These are phyloP conservation scores for Lottia scabra DNA, from an alignment of 2,888 invertebrate species.

Conservation along the genomic window DNA sequence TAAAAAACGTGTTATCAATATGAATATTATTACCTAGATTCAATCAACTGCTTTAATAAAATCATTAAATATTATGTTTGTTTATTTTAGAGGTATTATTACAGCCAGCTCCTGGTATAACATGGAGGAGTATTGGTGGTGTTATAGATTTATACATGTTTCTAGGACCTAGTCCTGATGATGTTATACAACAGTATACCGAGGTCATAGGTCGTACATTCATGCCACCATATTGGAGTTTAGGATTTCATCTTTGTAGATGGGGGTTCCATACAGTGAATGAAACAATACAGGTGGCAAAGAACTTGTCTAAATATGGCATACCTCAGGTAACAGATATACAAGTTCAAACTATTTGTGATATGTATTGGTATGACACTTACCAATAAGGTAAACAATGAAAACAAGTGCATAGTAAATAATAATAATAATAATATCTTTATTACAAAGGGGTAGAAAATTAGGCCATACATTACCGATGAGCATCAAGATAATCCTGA, in stretches of 20 bases:
- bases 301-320: slow-evolving; percentile 41
- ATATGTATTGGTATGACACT: no score
- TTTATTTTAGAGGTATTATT: slow-evolving; percentile 45
- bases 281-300: slow-evolving; percentile 43
- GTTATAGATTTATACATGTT: slow-evolving; percentile 82
- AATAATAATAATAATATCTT: no score
- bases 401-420: no score
- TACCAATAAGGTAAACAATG: no score
- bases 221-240: slow-evolving; percentile 76
- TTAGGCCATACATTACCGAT: no score
- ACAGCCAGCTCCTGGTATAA: slow-evolving; percentile 81
- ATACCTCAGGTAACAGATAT: slow-evolving; percentile 45
- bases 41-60: no score
- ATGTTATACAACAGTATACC: slow-evolving; percentile 67
- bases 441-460: no score
- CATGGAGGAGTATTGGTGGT: slow-evolving; percentile 84
- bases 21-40: no score
- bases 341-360: no score
- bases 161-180: slow-evolving; percentile 78
- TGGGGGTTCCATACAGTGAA: slow-evolving; percentile 64
- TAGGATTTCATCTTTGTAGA: slow-evolving; percentile 88
- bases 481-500: no score
- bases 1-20: no score
- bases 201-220: slow-evolving; percentile 51
- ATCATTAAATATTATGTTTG: neutral